A percentile compares a stretch with the other conserved stretches of the same genome.
Conservation (phyloP, 2,113 vertebrate species). For the Colistium nudipinnis region DNA sequence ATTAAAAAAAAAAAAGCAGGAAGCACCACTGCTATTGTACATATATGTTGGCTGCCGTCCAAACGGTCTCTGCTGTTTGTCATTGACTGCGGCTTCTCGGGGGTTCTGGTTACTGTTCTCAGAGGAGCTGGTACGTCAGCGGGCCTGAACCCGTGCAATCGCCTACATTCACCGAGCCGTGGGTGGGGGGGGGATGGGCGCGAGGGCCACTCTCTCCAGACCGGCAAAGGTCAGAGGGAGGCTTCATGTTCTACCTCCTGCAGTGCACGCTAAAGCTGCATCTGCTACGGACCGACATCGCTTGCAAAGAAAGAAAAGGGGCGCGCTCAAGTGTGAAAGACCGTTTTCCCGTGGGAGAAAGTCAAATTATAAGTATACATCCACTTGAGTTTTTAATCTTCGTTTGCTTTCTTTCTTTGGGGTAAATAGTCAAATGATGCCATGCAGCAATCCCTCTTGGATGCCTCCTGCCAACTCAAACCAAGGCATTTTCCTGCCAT, state of each 20-base stretch:
- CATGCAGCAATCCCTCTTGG: not conserved
- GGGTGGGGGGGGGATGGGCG: not conserved
- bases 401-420: not conserved
- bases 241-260: conserved; percentile 21
- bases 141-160: conserved; percentile 45
- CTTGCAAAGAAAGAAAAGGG: not conserved
- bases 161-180: conserved; percentile 18
- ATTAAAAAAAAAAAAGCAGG: not conserved
- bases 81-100: conserved; percentile 23
- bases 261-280: conserved; percentile 12
- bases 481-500: conserved; percentile 37
- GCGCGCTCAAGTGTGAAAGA: not conserved
- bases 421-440: not conserved
- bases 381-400: not conserved
- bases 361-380: not conserved
- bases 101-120: conserved; percentile 38
- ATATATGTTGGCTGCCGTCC: conserved; percentile 10
- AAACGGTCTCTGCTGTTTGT: conserved; percentile 34
- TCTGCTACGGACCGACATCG: not conserved
- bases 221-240: conserved; percentile 39
- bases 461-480: not conserved
- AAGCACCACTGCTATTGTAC: not conserved
- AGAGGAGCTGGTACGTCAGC: conserved; percentile 32
- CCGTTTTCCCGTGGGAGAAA: not conserved
- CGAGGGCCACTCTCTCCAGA: conserved; percentile 10